These are phyloP conservation scores for Acronicta leporina DNA, from an alignment of 2,888 invertebrate genomes.

Conservation along the genomic window DNA sequence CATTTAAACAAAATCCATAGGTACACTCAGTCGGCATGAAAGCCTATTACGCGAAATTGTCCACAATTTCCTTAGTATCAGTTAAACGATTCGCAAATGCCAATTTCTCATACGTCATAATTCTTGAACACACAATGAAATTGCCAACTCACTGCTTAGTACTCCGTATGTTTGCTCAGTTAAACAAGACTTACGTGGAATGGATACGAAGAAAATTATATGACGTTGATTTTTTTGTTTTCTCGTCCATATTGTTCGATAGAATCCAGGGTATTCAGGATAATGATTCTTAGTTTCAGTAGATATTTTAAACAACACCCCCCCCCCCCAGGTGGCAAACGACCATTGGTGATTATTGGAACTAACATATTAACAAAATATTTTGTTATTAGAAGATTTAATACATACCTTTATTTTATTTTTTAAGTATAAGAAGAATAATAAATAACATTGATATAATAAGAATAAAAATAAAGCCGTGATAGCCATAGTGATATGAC, in stretches of 20 bases:
- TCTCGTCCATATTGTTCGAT: neutral
- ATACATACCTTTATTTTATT: too few relatives aligned
- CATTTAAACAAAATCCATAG: constrained; percentile 55
- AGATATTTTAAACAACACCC: too few relatives aligned
- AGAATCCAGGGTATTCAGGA: too few relatives aligned
- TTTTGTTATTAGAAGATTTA: too few relatives aligned
- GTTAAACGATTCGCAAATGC: constrained; percentile 87
- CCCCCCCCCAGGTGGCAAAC: too few relatives aligned
- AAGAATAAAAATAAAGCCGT: too few relatives aligned
- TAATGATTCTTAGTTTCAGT: too few relatives aligned
- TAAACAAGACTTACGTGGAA: constrained; percentile 57
- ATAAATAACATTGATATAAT: too few relatives aligned
- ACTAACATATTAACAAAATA: too few relatives aligned
- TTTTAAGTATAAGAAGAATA: too few relatives aligned
- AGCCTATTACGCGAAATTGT: constrained; percentile 85
- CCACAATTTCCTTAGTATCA: constrained; percentile 84
- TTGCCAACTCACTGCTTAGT: constrained; percentile 83
- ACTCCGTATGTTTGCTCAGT: constrained; percentile 73
- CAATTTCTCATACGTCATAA: constrained; percentile 88
- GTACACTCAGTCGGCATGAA: constrained; percentile 63
- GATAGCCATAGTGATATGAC: too few relatives aligned
- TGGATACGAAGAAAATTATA: constrained; percentile 39
- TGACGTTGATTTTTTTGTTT: neutral
- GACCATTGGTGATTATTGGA: too few relatives aligned
- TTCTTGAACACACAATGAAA: constrained; percentile 87